Base-by-base conservation (phyloP, 2,113 vertebrate species). In the Tychaedon coryphoeus region DNA sequence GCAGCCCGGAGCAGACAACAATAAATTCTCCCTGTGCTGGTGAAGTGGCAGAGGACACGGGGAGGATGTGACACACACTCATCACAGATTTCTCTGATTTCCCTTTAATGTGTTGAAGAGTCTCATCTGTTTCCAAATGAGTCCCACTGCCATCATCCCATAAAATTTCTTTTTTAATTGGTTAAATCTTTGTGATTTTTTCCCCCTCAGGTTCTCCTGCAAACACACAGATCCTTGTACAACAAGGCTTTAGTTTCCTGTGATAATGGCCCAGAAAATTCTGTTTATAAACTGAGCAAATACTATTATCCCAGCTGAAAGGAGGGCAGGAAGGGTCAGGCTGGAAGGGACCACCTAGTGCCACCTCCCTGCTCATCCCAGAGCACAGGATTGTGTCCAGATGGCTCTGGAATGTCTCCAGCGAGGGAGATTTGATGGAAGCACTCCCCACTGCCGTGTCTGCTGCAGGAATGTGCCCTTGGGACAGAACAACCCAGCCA, bases 391-490 rank as follows among this genome's bases (percentile, higher is more conserved):
- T 3, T 12, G 53, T 4, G 22, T 14, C 22, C 83, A 43, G 83
- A 8, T 14, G 33, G 14, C 66, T 36, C 38, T 60, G 64, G 62
- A 23, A 33, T 19, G 4, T 4, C 62, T 33, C 33, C 47, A 19
- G 64, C 1, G 14, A 53, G 62, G 64, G 28, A 28, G 54, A 16
- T 38, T 19, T 6, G 83, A 8, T 4, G 25, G 3, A 29, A 6
- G 2, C 48, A 1, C 43, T 50, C 42, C 25, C 5, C 14, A 23
- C 2, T 1, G 0, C 45, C 19, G 47, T 19, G 58, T 11, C 33
- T 66, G 5, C 42, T 13, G 8, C 81, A 5, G 3, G 61, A 43
- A 12, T 1, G 64, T 4, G 4, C 64, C 13, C 50, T 4, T 19
- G 85, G 75, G 76, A 47, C 29, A 24, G 16, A 36, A 40, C 2